Conservation (phyloP, 2,113 vertebrate genomes). For the Erythrolamprus reginae region DNA sequence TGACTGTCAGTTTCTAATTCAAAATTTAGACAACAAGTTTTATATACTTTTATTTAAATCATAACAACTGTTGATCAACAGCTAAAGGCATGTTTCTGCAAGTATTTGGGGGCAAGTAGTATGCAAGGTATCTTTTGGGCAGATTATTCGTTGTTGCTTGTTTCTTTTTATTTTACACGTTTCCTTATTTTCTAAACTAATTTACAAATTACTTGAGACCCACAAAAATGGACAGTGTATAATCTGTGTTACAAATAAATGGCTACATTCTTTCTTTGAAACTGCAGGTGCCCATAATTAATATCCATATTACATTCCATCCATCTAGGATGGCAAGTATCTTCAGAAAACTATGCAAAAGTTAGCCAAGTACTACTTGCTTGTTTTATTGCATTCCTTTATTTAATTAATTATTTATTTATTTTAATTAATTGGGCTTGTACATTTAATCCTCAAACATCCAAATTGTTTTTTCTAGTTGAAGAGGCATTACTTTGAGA, state of each 20-base stretch:
- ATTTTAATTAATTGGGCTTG: too few species aligned
- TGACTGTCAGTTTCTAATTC: conserved; percentile 29
- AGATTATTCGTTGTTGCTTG: neutral
- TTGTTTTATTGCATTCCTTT: neutral
- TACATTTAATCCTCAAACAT: neutral
- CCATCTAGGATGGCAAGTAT: neutral
- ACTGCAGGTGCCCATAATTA: neutral
- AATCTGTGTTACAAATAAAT: neutral
- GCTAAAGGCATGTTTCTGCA: neutral
- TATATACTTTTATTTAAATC: neutral
- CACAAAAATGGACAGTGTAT: neutral
- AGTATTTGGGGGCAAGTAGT: neutral
- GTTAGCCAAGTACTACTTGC: neutral
- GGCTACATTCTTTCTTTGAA: neutral
- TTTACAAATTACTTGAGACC: neutral
- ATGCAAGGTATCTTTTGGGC: neutral
- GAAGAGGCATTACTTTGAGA: neutral
- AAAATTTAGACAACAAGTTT: neutral
- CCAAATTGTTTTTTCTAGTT: neutral
- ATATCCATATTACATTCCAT: neutral
- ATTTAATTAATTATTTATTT: too few species aligned
- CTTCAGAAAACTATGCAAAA: neutral
- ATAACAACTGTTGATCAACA: neutral
- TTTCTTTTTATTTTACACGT: neutral
- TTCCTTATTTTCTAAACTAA: neutral